phyloP scores from a whole-genome alignment of 2,888 invertebrate genomes.

The Atherix ibis region DNA sequence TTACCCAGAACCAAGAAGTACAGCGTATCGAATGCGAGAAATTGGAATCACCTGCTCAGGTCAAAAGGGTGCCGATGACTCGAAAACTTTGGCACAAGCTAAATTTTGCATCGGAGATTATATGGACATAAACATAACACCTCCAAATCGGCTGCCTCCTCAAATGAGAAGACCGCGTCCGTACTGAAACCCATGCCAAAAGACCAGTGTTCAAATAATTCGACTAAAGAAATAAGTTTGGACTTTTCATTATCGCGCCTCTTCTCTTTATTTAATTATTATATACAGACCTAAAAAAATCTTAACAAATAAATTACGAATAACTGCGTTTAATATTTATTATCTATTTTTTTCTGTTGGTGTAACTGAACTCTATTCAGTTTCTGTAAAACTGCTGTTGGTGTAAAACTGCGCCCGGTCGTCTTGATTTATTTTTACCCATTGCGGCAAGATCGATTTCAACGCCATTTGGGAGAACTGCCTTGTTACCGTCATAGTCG shows the following conservation, averaged over 20 bases:
- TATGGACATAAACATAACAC: conserved; percentile 89
- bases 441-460: conserved; percentile 51
- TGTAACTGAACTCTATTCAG: background rate
- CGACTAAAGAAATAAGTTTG: background rate
- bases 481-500: conserved; percentile 58
- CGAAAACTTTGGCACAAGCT: conserved; percentile 70
- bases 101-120: conserved; percentile 94
- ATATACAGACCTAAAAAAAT: conserved; percentile 6
- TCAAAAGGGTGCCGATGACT: conserved; percentile 85
- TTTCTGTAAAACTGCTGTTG: conserved; percentile 9
- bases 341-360: background rate
- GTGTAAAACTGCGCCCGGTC: conserved; percentile 35
- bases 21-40: conserved; percentile 79
- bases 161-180: conserved; percentile 46
- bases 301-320: conserved; percentile 2
- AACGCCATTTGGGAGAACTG: conserved; percentile 54
- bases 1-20: conserved; percentile 58
- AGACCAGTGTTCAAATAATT: background rate
- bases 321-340: background rate
- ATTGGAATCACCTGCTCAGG: conserved; percentile 90
- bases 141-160: conserved; percentile 62
- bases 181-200: conserved; percentile 20
- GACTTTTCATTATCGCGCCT: background rate
- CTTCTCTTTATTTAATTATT: conserved; percentile 1
- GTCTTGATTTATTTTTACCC: conserved; percentile 52